phyloP scores from a whole-genome alignment of 92 coral and sea anemone genomes.

The Epizoanthus rinbou region DNA sequence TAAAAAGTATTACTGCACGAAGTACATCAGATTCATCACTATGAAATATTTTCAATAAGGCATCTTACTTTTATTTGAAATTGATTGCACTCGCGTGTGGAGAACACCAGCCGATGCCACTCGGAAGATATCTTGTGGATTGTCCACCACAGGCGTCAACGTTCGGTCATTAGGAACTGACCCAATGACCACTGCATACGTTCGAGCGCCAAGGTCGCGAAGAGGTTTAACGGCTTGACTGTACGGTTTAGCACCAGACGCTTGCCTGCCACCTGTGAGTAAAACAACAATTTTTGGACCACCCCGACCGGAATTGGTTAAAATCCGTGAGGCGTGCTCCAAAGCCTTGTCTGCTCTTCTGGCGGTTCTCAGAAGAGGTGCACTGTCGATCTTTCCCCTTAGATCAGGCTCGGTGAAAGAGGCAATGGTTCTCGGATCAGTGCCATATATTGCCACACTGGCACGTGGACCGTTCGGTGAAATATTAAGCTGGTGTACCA shows the following conservation, averaged over 20 bases:
- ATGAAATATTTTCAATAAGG: not conserved
- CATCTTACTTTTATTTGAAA: slow-evolving; percentile 19
- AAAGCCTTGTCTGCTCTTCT: slow-evolving; percentile 40
- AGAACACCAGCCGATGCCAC: slow-evolving; percentile 10
- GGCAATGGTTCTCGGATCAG: slow-evolving; percentile 22
- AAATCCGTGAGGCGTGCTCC: slow-evolving; percentile 2
- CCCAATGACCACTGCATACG: slow-evolving; percentile 48
- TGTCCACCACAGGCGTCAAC: slow-evolving; percentile 19
- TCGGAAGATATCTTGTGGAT: slow-evolving; percentile 37
- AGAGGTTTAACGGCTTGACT: slow-evolving; percentile 52
- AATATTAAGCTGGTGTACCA: slow-evolving; percentile 25
- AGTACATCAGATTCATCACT: no score
- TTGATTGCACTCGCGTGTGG: not conserved
- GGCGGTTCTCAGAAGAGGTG: slow-evolving; percentile 30
- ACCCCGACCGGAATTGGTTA: not conserved
- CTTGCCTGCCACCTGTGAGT: slow-evolving; percentile 12
- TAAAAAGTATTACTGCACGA: no score
- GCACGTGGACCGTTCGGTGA: slow-evolving; percentile 41
- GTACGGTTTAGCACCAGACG: slow-evolving; percentile 35
- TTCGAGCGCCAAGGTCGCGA: slow-evolving; percentile 41
- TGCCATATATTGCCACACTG: slow-evolving; percentile 31
- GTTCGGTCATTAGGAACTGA: not conserved
- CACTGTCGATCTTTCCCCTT: slow-evolving; percentile 8
- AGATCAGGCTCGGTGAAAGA: slow-evolving; percentile 17
- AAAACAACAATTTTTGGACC: slow-evolving; percentile 36